Conservation (phyloP, 2,888 invertebrate species). For the Cartodere bifasciata region DNA sequence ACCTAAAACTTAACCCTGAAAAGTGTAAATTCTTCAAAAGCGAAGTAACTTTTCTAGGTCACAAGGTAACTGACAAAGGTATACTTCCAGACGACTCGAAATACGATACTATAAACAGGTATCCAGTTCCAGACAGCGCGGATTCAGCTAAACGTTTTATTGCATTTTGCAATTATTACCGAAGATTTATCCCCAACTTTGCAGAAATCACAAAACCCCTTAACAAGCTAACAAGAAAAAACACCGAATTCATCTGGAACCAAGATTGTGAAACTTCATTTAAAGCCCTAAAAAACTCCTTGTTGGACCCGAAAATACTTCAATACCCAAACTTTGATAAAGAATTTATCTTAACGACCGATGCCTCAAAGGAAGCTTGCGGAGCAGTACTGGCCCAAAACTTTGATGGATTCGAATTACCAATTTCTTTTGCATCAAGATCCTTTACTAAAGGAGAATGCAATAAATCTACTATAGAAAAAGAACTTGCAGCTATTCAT, state of each 20-base stretch:
- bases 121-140: no score
- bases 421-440: conserved; percentile 2
- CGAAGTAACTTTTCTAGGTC: conserved; percentile 10
- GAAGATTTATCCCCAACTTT: conserved; percentile 10
- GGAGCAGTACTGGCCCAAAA: conserved; percentile 5
- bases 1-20: conserved; percentile 12
- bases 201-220: conserved; percentile 7
- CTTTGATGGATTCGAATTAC: conserved; percentile 3
- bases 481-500: no score
- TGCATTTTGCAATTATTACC: conserved; percentile 8
- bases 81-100: no score
- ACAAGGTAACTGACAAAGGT: conserved; percentile 7
- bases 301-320: conserved; percentile 3
- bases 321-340: conserved; percentile 8
- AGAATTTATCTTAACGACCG: conserved; percentile 9
- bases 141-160: conserved; percentile 9
- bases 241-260: conserved; percentile 3
- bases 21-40: conserved; percentile 12
- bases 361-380: conserved; percentile 5
- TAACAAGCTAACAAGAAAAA: conserved; percentile 5
- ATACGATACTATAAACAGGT: no score
- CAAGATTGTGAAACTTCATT: conserved; percentile 5
- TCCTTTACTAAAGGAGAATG: conserved; percentile 5
- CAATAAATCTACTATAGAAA: no score
- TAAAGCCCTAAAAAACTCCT: conserved; percentile 4